phyloP scores from a whole-genome alignment of 2,797 vertebrate species.

The Pelochelys cantorii region DNA sequence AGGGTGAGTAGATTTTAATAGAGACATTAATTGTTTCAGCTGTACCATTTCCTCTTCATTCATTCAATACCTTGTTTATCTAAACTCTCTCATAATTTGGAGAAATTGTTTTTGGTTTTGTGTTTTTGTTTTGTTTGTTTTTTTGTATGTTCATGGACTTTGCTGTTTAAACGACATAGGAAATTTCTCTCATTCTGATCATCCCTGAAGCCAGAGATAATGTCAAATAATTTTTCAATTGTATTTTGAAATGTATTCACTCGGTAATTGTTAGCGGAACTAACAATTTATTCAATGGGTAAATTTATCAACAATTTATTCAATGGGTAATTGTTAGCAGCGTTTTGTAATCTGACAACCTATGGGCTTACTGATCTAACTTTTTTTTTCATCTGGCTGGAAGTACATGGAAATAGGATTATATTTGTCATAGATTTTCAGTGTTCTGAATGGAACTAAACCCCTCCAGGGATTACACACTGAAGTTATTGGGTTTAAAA shows the following conservation, averaged over 20 bases:
- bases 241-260: constrained; percentile 4
- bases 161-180: neutral
- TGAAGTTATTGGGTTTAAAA: neutral
- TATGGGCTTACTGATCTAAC: neutral
- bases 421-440: neutral
- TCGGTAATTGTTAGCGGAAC: neutral
- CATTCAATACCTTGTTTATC: constrained; percentile 17
- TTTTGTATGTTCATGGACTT: neutral
- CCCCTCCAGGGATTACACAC: neutral
- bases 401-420: neutral
- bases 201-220: neutral
- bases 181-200: constrained; percentile 5
- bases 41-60: neutral
- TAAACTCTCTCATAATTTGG: neutral
- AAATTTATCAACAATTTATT: neutral
- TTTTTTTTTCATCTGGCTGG: neutral
- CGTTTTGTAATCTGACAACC: too few species aligned
- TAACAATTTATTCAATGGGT: too few species aligned
- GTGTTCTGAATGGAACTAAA: neutral
- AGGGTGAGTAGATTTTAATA: neutral
- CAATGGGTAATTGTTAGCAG: neutral
- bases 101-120: neutral
- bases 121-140: too few species aligned
- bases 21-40: neutral
- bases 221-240: neutral